Conservation (phyloP, 2,113 vertebrate genomes). For the Mesoclemmys tuberculata region DNA sequence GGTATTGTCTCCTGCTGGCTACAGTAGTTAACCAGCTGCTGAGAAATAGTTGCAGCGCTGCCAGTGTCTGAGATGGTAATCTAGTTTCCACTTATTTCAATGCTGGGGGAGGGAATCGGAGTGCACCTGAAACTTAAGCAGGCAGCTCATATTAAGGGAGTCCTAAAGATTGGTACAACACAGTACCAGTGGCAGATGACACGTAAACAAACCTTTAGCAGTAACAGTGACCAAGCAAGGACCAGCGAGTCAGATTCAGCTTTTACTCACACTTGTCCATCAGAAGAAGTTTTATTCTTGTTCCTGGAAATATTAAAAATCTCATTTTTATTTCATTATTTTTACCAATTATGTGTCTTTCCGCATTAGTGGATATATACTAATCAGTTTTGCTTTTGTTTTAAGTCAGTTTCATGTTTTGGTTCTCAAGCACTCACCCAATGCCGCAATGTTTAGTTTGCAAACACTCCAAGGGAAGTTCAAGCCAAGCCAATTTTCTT, state of each 20-base stretch:
- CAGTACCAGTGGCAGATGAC: not conserved
- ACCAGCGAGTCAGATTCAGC: not conserved
- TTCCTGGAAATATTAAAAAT: not conserved
- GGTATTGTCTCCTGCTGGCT: not conserved
- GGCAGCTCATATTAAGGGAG: rapidly evolving
- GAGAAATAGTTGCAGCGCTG: not conserved
- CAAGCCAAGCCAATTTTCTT: constrained; percentile 53
- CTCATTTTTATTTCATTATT: not conserved
- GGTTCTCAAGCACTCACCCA: constrained; percentile 46
- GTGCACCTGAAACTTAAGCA: not conserved
- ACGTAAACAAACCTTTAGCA: not conserved
- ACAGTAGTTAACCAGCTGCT: not conserved
- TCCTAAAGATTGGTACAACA: not conserved
- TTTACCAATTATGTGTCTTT: not conserved
- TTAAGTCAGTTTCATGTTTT: constrained; percentile 52
- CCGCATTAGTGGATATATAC: constrained; percentile 14
- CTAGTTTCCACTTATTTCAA: not conserved
- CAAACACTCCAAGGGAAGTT: constrained; percentile 48
- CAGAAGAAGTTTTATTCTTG: not conserved
- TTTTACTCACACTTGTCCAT: not conserved
- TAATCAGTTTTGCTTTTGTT: constrained; percentile 60
- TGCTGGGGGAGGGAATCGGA: not conserved
- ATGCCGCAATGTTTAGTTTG: constrained; percentile 57
- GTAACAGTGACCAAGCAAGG: not conserved
- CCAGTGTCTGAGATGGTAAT: not conserved